phyloP scores from a whole-genome alignment of 2,888 invertebrate genomes.

The Argyresthia albistria region DNA sequence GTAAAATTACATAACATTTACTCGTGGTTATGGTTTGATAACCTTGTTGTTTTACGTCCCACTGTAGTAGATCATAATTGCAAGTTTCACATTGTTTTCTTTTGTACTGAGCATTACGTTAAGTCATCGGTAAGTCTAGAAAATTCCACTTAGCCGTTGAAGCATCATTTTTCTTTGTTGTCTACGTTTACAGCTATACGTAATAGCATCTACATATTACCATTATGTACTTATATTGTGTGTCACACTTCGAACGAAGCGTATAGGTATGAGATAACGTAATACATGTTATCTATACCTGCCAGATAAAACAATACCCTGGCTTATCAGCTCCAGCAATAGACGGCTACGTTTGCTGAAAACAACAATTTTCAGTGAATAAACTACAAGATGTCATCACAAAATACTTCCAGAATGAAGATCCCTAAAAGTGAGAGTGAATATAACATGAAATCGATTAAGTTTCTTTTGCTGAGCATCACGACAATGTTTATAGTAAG shows the following conservation, averaged over 20 bases:
- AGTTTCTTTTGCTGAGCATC: conserved; percentile 56
- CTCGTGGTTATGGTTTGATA: too few relatives aligned
- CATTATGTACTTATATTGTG: too few relatives aligned
- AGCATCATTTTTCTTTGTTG: too few relatives aligned
- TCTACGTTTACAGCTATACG: too few relatives aligned
- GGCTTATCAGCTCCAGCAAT: not conserved
- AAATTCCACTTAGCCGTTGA: too few relatives aligned
- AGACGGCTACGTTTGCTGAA: not conserved
- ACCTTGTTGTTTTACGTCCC: too few relatives aligned
- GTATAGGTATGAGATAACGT: not conserved
- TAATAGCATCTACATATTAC: too few relatives aligned
- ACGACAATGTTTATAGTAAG: conserved; percentile 62
- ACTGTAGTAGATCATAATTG: too few relatives aligned
- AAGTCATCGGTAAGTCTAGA: too few relatives aligned
- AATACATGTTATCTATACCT: not conserved
- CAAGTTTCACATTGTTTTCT: too few relatives aligned
- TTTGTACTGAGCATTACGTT: too few relatives aligned
- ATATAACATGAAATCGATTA: conserved; percentile 60
- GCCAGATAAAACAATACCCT: conserved; percentile 6
- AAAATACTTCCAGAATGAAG: conserved; percentile 32
- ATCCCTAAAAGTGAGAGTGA: conserved; percentile 51
- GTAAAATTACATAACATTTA: too few relatives aligned
- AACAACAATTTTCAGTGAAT: not conserved
- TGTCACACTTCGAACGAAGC: not conserved
- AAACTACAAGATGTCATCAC: conserved; percentile 5